Evolutionary conservation across 1,140 invertebrate species (phyloP).

Genomic region (Phortica variegata): DNA sequence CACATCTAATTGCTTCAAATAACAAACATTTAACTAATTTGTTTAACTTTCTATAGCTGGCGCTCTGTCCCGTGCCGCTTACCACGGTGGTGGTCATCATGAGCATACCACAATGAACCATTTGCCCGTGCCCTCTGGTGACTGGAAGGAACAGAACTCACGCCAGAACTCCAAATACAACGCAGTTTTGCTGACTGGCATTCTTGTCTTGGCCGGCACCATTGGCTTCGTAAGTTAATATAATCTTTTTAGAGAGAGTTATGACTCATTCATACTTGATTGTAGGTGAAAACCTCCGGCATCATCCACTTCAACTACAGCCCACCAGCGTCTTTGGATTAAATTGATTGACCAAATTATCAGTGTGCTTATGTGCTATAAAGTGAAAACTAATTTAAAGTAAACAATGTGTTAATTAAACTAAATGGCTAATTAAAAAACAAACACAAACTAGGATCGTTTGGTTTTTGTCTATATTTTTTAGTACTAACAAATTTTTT

Average conservation of each 20-base stretch:
- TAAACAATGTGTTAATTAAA: slow-evolving; percentile 47
- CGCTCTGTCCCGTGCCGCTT: slow-evolving; percentile 47
- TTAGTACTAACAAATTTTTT: slow-evolving; percentile 26
- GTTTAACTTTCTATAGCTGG: slow-evolving; percentile 23
- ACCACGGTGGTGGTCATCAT: slow-evolving; percentile 40
- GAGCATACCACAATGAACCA: slow-evolving; percentile 67
- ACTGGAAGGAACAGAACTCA: slow-evolving; percentile 70
- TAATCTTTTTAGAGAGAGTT: too few relatives aligned
- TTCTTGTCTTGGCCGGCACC: slow-evolving; percentile 61
- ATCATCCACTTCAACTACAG: slow-evolving; percentile 63
- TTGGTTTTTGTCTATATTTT: slow-evolving; percentile 20
- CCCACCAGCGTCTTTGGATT: slow-evolving; percentile 62
- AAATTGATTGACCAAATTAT: slow-evolving; percentile 25
- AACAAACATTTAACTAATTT: not conserved
- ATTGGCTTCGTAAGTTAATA: slow-evolving; percentile 65
- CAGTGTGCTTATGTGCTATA: not conserved
- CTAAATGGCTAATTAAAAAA: slow-evolving; percentile 43
- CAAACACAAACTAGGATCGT: slow-evolving; percentile 13
- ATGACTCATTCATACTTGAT: not conserved
- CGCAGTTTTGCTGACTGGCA: slow-evolving; percentile 63
- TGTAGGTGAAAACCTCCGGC: slow-evolving; percentile 62
- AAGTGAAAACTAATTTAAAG: slow-evolving; percentile 27
- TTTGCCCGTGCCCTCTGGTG: slow-evolving; percentile 69
- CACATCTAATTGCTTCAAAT: not conserved
- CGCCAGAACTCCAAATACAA: slow-evolving; percentile 70